These are phyloP conservation scores for Diabrotica virgifera DNA, from an alignment of 1,140 invertebrate genomes.

Conservation along the genomic window DNA sequence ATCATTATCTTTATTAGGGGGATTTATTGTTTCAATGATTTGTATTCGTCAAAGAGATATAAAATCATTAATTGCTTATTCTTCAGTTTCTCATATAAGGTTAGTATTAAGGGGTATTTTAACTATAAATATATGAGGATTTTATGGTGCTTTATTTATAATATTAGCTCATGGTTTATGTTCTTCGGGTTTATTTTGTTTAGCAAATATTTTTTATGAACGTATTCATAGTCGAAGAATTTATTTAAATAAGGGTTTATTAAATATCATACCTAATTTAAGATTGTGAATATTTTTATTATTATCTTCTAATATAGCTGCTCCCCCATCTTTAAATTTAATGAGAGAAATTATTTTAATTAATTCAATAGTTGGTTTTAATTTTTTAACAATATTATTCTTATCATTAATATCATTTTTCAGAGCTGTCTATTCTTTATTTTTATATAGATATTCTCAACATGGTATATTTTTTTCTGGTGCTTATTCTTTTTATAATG, in stretches of 20 bases:
- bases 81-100: slow-evolving; percentile 60
- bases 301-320: slow-evolving; percentile 51
- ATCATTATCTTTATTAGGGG: slow-evolving; percentile 55
- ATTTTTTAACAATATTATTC: slow-evolving; percentile 49
- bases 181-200: slow-evolving; percentile 67
- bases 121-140: slow-evolving; percentile 50
- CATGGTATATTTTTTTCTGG: slow-evolving; percentile 53
- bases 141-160: slow-evolving; percentile 53
- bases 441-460: slow-evolving; percentile 56
- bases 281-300: slow-evolving; percentile 61
- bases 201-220: slow-evolving; percentile 64
- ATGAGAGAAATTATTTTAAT: slow-evolving; percentile 59
- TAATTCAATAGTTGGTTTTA: slow-evolving; percentile 54
- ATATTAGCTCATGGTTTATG: slow-evolving; percentile 63
- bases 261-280: slow-evolving; percentile 52
- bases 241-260: slow-evolving; percentile 51
- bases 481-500: slow-evolving; percentile 47
- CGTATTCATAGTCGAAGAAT: slow-evolving; percentile 49
- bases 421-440: slow-evolving; percentile 50
- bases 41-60: slow-evolving; percentile 61
- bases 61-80: slow-evolving; percentile 63
- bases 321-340: slow-evolving; percentile 51
- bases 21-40: slow-evolving; percentile 55
- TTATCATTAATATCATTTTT: slow-evolving; percentile 53
- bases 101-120: slow-evolving; percentile 53